Base-by-base conservation (phyloP, 2,888 invertebrate genomes). In the Dynastes maya region DNA sequence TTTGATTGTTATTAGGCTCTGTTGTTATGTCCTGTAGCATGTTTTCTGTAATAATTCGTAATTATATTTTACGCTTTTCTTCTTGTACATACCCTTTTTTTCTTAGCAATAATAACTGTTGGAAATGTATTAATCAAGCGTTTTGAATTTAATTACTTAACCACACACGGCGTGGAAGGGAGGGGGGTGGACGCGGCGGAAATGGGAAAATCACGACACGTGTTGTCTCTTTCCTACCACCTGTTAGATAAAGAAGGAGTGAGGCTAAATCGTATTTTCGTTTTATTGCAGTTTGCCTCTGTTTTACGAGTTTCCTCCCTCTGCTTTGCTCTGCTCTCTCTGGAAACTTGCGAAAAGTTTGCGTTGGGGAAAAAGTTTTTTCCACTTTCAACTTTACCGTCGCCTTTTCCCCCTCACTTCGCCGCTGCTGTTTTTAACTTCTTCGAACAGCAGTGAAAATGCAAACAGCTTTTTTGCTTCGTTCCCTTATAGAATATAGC, bases 231-330 rank as follows among this genome's bases (percentile, higher is more conserved):
- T 63, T 83, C 75, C 78, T 51, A 78, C 82, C 82, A 82, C 82
- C 81, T 83, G 82, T 83, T 84, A 82, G 83, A 83, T 82, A 84
- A 81, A 83, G 82, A 83, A 77, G 80, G 67, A 79, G 81, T 79
- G 82, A 81, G 76, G 83, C 82, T 83, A 84, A 84, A 84, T 84
- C 84, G 85, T 84, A 84, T 86, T 86, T 85, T 84, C 84, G 82
- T 86, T 86, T 86, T 86, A 86, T 86, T 86, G 85, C 85, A 85
- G 86, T 87, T 87, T 86, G 86, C 85, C 84, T 85, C 85, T 86
- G 80, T 83, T 84, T 84, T 83, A 81, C 79, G 72, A 74, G 71
- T 78, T 78, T 72, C 77, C 61, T 58, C 55, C 55, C 55, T 22
- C 55, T 58, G 55, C 55, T 58, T 45, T 45, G 45, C 71, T 37